Conservation (phyloP, 2,113 vertebrate genomes). For the Callithrix jacchus region DNA sequence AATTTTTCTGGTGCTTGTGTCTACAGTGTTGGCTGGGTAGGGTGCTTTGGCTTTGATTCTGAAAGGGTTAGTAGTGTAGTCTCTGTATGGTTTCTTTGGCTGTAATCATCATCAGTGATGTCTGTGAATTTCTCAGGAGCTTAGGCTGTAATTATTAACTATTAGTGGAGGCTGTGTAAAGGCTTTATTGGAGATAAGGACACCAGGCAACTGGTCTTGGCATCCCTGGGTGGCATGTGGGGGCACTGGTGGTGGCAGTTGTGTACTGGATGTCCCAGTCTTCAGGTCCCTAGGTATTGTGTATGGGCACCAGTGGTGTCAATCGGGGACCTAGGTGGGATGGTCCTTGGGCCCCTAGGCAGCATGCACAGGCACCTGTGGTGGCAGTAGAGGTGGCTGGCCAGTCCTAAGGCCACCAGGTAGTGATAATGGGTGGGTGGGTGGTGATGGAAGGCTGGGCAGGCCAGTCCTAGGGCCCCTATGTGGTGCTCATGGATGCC, state of each 20-base stretch:
- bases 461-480: background rate
- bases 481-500: background rate
- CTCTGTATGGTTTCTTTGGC: background rate
- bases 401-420: background rate
- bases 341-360: background rate
- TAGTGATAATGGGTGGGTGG: background rate
- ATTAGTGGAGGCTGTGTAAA: background rate
- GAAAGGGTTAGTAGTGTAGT: background rate
- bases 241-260: background rate
- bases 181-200: background rate
- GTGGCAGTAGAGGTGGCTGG: background rate
- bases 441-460: background rate
- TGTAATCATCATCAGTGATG: background rate
- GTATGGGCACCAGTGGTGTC: too few species aligned
- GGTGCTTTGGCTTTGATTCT: background rate
- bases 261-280: background rate
- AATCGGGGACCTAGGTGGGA: background rate
- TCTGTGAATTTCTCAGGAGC: background rate
- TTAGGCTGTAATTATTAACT: background rate
- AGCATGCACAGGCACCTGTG: background rate
- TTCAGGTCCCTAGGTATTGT: background rate
- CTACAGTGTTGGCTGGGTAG: background rate
- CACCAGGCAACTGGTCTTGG: background rate
- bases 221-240: background rate
- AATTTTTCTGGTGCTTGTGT: background rate